Percentiles rank a stretch among this genome's conserved stretches.
Evolutionary conservation across 1,140 invertebrate genomes (phyloP).

Genomic region (Oedothorax gibbosus): DNA sequence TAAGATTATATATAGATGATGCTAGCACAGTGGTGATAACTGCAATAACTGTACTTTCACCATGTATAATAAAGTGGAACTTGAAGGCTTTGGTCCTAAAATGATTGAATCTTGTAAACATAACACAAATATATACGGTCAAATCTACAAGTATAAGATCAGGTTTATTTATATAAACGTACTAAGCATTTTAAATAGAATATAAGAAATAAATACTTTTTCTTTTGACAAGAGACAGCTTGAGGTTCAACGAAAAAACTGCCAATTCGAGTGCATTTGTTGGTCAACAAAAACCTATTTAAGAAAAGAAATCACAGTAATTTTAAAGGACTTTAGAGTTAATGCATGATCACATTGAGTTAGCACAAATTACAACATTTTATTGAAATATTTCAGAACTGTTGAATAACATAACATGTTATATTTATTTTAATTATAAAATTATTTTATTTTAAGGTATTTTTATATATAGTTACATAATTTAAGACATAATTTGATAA

Average conservation of each 20-base stretch:
- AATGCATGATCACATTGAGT: background rate
- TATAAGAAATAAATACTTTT: background rate
- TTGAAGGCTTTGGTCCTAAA: constrained; percentile 82
- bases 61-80: constrained; percentile 98
- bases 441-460: too few species aligned
- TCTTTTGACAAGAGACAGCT: constrained; percentile 13
- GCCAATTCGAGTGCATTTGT: constrained; percentile 93
- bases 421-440: too few species aligned
- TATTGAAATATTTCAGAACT: background rate
- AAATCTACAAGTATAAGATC: background rate
- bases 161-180: background rate
- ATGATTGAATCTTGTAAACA: too few species aligned
- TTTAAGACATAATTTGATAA: background rate
- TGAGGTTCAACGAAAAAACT: constrained; percentile 96
- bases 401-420: too few species aligned
- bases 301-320: background rate
- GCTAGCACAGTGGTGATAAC: constrained; percentile 95
- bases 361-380: background rate
- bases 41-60: constrained; percentile 96
- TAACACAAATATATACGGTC: too few species aligned
- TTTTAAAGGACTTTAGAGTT: background rate
- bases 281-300: constrained; percentile 86
- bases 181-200: background rate
- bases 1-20: constrained; percentile 87
- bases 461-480: background rate